Conservation (phyloP, 92 coral and sea anemone species). For the Phenganax subtilis region DNA sequence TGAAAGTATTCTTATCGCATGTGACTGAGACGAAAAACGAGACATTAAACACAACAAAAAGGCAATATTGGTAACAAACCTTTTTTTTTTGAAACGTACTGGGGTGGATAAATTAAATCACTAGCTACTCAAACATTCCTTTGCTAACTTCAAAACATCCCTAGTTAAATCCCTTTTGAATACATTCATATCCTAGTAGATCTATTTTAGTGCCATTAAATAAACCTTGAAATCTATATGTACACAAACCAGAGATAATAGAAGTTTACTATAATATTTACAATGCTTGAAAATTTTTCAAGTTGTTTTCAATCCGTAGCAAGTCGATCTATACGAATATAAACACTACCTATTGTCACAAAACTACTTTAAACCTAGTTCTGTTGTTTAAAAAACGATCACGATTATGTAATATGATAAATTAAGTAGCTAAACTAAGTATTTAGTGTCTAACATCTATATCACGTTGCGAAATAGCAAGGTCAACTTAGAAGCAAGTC, state of each 20-base stretch:
- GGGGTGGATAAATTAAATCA: background rate
- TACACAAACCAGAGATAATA: background rate
- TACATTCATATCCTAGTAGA: constrained; percentile 1
- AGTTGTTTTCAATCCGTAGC: background rate
- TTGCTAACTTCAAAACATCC: background rate
- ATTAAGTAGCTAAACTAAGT: no score
- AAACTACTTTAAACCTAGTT: background rate
- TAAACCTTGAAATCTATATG: constrained; percentile 11
- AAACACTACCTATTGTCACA: background rate
- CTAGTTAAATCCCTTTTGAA: background rate
- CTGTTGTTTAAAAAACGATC: no score
- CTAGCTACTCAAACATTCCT: no score
- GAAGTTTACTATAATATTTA: background rate
- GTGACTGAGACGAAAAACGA: no score
- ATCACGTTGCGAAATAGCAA: no score
- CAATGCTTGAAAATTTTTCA: background rate
- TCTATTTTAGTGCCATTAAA: constrained; percentile 4
- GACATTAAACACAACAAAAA: no score
- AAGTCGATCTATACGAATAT: background rate
- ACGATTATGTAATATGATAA: no score
- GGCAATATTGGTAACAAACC: no score
- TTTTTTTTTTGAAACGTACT: no score
- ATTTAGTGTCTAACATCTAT: no score
- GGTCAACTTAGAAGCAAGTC: no score
- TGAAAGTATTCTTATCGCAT: no score